These are phyloP conservation scores for Synergus laeviventris DNA, from an alignment of 2,888 invertebrate genomes.

Conservation along the genomic window DNA sequence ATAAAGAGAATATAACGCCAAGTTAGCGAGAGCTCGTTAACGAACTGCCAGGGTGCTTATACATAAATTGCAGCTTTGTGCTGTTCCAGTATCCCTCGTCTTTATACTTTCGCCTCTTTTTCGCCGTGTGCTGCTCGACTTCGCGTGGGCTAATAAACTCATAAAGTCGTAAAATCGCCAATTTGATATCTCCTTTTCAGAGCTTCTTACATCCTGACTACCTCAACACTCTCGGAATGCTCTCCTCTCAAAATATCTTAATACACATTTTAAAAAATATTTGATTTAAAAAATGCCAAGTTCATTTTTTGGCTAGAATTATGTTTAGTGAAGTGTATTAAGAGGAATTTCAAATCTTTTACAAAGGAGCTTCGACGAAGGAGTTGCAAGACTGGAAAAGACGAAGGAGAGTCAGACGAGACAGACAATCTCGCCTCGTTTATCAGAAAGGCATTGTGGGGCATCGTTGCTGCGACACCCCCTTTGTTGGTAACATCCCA, in stretches of 20 bases:
- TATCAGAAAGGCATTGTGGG: constrained; percentile 67
- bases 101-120: constrained; percentile 36
- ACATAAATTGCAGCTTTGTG: constrained; percentile 63
- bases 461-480: constrained; percentile 67
- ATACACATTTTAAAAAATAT: neutral
- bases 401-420: constrained; percentile 55
- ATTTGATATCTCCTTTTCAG: constrained; percentile 40
- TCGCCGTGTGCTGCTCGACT: neutral
- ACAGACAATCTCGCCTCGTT: constrained; percentile 75
- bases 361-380: constrained; percentile 30
- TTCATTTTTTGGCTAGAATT: neutral
- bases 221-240: neutral
- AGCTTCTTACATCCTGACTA: constrained; percentile 35
- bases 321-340: neutral
- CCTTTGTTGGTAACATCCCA: constrained; percentile 72
- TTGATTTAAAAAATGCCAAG: neutral
- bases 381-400: constrained; percentile 36
- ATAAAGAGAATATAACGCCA: constrained; percentile 24
- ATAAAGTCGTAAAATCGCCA: constrained; percentile 41
- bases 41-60: constrained; percentile 61
- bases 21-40: constrained; percentile 61
- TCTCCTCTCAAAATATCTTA: neutral
- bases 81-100: constrained; percentile 23
- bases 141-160: constrained; percentile 27
- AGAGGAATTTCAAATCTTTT: constrained; percentile 21